Evolutionary conservation across 2,113 vertebrate species (phyloP), one percentile per base, ranked within the genome.

Genomic region (Tringa solitaria): DNA sequence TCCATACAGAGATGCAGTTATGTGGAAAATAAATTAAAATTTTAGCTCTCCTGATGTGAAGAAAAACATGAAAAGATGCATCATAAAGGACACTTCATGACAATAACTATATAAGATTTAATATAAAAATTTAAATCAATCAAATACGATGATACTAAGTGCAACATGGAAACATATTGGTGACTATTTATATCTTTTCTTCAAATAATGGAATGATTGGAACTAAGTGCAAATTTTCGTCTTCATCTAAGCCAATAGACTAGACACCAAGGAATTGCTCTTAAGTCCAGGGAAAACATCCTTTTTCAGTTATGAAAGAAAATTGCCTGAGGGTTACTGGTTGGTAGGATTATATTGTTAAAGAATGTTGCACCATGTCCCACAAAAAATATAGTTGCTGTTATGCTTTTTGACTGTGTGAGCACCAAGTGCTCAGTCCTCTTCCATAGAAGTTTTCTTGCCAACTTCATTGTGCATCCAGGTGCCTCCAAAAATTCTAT

Each of bases 261-360:
- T 37, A 73, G 81, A 87, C 95, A 76, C 14, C 37, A 89, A 32
- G 69, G 56, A 64, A 73, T 89, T 87, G 26, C 41, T 89, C 32
- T 79, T 23, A 84, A 91, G 45, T 87, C 35, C 39, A 79, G 84
- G 33, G 43, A 75, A 75, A 91, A 53, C 26, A 92, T 79, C 57
- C 6, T 3, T 91, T 95, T 95, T 83, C 18, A 79, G 41, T 96
- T 95, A 68, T 26, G 33, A 79, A 89, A 53, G 35, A 96, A 89
- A 87, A 87, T 63, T 75, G 69, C 81, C 63, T 79, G 72, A 75
- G 45, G 65, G 48, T 87, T 87, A 19, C 35, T 56, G 32, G 32
- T 87, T 84, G 77, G 48, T 72, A 91, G 78, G 41, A 64, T 85
- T 87, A 48, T 82, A 89, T 82, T 94, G 5, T 60, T 89, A 35